Evolutionary conservation across 2,888 invertebrate genomes (phyloP).

Genomic region (Eristalinus sepulchralis): DNA sequence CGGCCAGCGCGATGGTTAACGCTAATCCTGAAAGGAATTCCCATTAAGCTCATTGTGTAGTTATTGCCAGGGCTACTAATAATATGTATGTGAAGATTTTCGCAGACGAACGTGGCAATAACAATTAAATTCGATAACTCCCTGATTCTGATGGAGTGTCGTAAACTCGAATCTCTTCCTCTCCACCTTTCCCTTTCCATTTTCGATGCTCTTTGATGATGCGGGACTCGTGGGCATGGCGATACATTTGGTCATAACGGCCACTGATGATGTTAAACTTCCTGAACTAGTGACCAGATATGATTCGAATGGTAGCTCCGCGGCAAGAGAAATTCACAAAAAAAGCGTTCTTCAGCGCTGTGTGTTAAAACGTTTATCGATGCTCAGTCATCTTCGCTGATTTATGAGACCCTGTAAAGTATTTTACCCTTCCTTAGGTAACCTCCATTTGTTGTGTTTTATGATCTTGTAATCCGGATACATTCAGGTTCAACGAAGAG

Average conservation of each 20-base stretch:
- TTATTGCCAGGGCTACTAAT: slow-evolving; percentile 11
- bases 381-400: slow-evolving; percentile 15
- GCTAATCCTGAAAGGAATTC: slow-evolving; percentile 37
- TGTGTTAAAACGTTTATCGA: slow-evolving; percentile 35
- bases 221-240: not conserved
- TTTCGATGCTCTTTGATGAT: not conserved
- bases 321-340: slow-evolving; percentile 2
- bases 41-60: slow-evolving; percentile 20
- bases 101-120: slow-evolving; percentile 18
- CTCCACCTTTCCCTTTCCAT: not conserved
- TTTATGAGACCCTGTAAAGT: slow-evolving; percentile 31
- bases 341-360: not conserved
- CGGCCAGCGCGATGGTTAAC: not conserved
- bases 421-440: not conserved
- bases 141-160: not conserved
- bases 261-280: not conserved
- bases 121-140: slow-evolving; percentile 20
- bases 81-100: not conserved
- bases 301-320: not conserved
- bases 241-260: not conserved
- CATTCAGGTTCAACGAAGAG: not conserved
- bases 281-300: slow-evolving; percentile 10
- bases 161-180: not conserved
- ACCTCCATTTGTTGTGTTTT: not conserved
- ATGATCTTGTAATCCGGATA: slow-evolving; percentile 23